These are phyloP conservation scores for Scartelaos histophorus DNA, from an alignment of 2,113 vertebrate species.

Conservation along the genomic window DNA sequence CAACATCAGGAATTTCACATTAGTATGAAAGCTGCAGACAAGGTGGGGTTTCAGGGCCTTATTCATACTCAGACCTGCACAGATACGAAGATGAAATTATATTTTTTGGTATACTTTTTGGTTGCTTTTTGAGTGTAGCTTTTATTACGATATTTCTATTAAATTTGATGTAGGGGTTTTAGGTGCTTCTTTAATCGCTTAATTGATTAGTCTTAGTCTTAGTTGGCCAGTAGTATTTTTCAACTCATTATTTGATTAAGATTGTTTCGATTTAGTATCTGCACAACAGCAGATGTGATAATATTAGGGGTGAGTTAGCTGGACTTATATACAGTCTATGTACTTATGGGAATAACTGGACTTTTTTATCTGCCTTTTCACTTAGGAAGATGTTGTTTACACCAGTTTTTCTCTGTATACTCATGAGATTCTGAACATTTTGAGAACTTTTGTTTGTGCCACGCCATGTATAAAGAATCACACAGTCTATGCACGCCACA, in stretches of 20 bases:
- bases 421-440: too few species aligned
- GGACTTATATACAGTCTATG: background rate
- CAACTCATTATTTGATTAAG: background rate
- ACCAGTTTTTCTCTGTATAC: too few species aligned
- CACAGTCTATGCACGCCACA: too few species aligned
- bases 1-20: constrained; percentile 11
- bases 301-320: background rate
- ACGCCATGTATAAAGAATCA: too few species aligned
- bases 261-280: background rate
- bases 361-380: background rate
- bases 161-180: background rate
- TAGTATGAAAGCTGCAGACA: background rate
- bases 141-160: background rate
- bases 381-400: background rate
- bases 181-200: background rate
- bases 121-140: background rate
- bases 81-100: background rate
- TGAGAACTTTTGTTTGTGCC: too few species aligned
- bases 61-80: background rate
- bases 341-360: background rate
- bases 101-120: too few species aligned
- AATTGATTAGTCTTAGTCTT: background rate
- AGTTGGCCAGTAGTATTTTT: background rate
- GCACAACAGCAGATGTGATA: background rate
- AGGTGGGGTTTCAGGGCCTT: background rate